Percentiles rank a stretch among this genome's conserved stretches.
phyloP scores from a whole-genome alignment of 2,888 invertebrate genomes.

The Penaeus monodon region DNA sequence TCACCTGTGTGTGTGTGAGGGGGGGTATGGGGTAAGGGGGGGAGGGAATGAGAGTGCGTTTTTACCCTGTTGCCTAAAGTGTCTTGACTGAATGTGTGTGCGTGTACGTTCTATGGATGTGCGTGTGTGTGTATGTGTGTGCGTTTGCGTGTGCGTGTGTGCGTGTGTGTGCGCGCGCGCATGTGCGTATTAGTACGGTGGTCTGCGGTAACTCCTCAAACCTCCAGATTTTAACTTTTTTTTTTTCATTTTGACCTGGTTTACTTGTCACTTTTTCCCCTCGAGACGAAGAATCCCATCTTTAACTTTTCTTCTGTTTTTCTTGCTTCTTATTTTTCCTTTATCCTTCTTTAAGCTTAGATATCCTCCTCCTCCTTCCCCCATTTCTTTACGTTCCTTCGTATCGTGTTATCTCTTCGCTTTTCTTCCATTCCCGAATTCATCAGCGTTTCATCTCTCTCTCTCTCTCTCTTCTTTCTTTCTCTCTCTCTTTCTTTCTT shows the following conservation, averaged over 20 bases:
- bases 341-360: not conserved
- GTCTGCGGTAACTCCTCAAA: not conserved
- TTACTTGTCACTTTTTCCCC: not conserved
- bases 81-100: conserved; percentile 10
- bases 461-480: too few species aligned
- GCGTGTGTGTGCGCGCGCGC: conserved; percentile 23
- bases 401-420: too few species aligned
- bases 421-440: too few species aligned
- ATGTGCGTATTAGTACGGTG: not conserved
- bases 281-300: not conserved
- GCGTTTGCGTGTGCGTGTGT: not conserved
- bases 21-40: not conserved
- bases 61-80: not conserved
- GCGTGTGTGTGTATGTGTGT: not conserved
- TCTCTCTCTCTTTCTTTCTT: too few species aligned
- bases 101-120: not conserved
- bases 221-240: conserved; percentile 10
- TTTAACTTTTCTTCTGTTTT: not conserved
- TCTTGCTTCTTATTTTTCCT: not conserved
- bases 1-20: too few species aligned
- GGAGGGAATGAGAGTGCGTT: too few species aligned
- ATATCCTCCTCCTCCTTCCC: not conserved
- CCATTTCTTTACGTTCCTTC: not conserved
- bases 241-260: not conserved
- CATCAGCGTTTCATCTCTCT: too few species aligned